Base-by-base conservation (phyloP, 1,140 invertebrate genomes). In the Oscheius sp. region DNA sequence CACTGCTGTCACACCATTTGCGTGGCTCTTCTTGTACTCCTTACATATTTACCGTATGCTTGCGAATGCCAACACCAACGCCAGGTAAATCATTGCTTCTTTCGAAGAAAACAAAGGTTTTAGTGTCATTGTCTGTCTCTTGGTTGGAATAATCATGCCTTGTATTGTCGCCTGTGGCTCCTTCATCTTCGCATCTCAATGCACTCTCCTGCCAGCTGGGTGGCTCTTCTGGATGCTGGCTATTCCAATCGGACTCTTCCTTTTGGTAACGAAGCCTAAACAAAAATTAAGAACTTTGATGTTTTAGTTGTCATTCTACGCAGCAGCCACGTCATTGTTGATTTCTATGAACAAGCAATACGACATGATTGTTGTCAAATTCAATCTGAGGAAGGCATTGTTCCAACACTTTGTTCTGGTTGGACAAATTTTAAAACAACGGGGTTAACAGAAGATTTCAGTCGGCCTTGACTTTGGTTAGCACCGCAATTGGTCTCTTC, bases 241-340 rank as follows among this genome's bases (percentile, higher is more conserved):
- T 34, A 42, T 66, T 45, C 76, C 72, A 0, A 74, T 77, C 31
- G 61, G 38, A 3, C 45, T 73, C 3, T 74, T 77, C 64, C 46
- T 72, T 20, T 15, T 77, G 18, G 73, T 69, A n/a, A 36, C 29
- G 10, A 7, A 75, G 7, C 72, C 29, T 66, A 15, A 20, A 32
- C 3, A 61, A 74, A 52, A 13, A 49, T 55, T 32, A 32, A 13
- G 35, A 10, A 18, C 23, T 3, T 76, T 68, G 26, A 20, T 18
- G 13, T 45, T 75, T 76, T 38, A 75, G 73, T 29, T 77, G 23
- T 72, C 73, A 18, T 77, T 77, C 67, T 77, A 77, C 52, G 67
- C 75, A 7, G 62, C 68, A n/a, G 68, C 68, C 38, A 77, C 76
- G 1, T 77, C 67, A 15, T 32, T 77, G 32, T 63, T 77, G 49